Evolutionary conservation across 1,140 invertebrate genomes (phyloP).

Genomic region (Drosophila paulistorum): DNA sequence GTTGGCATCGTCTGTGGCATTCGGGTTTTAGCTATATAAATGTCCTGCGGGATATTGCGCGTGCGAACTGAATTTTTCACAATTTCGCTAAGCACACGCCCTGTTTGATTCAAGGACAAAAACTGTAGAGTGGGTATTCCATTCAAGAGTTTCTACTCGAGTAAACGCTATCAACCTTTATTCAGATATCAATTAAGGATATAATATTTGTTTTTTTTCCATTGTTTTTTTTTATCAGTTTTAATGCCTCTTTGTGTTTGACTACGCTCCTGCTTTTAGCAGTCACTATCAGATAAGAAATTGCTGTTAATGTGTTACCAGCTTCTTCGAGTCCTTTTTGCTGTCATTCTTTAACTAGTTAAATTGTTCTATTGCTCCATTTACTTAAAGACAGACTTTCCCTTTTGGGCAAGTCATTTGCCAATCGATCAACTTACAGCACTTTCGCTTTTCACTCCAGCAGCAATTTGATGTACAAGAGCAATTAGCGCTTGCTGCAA

Average conservation of each 20-base stretch:
- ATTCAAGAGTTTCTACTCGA: neutral
- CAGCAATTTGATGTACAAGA: conserved; percentile 29
- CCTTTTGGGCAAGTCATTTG: conserved; percentile 22
- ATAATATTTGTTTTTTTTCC: too few relatives aligned
- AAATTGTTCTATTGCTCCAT: conserved; percentile 21
- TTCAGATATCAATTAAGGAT: too few relatives aligned
- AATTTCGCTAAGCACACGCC: conserved; percentile 47
- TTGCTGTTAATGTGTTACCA: conserved; percentile 42
- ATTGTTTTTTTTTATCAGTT: too few relatives aligned
- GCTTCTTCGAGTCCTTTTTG: neutral
- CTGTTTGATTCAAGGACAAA: neutral
- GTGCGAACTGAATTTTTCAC: conserved; percentile 50
- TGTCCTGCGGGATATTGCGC: conserved; percentile 46
- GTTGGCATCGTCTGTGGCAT: neutral
- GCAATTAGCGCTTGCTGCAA: conserved; percentile 62
- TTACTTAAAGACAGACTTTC: conserved; percentile 5
- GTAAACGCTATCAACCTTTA: neutral
- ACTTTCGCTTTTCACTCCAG: conserved; percentile 51
- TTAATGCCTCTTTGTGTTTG: too few relatives aligned
- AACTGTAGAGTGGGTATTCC: neutral
- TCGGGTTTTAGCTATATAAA: conserved; percentile 3
- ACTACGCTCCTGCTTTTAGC: neutral
- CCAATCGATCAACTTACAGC: conserved; percentile 71
- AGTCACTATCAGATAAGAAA: neutral
- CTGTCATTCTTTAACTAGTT: conserved; percentile 2